These are phyloP conservation scores for Brachyhypopomus occidentalis DNA, from an alignment of 2,113 vertebrate genomes.

Conservation along the genomic window DNA sequence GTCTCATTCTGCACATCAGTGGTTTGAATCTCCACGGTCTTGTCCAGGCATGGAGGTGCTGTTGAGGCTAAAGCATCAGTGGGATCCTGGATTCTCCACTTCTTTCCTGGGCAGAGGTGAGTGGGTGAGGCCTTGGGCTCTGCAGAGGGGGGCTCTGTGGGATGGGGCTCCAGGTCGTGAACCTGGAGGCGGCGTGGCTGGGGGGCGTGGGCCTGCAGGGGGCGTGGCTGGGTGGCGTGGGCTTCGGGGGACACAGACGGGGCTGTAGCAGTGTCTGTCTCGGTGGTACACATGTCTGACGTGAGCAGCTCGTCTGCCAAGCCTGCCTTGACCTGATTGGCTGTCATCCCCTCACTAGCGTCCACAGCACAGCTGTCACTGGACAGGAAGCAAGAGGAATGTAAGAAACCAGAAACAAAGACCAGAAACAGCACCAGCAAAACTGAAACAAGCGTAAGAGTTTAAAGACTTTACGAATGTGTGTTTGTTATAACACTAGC, in stretches of 20 bases:
- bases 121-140: too few relatives aligned
- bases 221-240: too few relatives aligned
- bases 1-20: background rate
- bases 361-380: background rate
- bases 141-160: too few relatives aligned
- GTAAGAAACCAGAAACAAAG: too few relatives aligned
- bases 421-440: background rate
- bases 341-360: slow-evolving; percentile 43
- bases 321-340: slow-evolving; percentile 1
- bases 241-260: slow-evolving; percentile 6
- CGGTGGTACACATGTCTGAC: slow-evolving; percentile 1
- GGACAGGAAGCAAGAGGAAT: background rate
- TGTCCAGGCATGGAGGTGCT: background rate
- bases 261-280: background rate
- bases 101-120: background rate
- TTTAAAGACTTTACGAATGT: background rate
- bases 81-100: background rate
- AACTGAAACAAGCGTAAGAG: background rate
- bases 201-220: too few relatives aligned
- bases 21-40: background rate
- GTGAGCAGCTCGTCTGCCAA: slow-evolving; percentile 23
- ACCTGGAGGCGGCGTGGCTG: too few relatives aligned
- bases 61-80: slow-evolving; percentile 6
- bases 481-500: too few relatives aligned
- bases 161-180: too few relatives aligned